Evolutionary conservation across 2,888 invertebrate species (phyloP), one percentile per base, ranked within the genome.

Genomic region (Latrodectus hesperus): DNA sequence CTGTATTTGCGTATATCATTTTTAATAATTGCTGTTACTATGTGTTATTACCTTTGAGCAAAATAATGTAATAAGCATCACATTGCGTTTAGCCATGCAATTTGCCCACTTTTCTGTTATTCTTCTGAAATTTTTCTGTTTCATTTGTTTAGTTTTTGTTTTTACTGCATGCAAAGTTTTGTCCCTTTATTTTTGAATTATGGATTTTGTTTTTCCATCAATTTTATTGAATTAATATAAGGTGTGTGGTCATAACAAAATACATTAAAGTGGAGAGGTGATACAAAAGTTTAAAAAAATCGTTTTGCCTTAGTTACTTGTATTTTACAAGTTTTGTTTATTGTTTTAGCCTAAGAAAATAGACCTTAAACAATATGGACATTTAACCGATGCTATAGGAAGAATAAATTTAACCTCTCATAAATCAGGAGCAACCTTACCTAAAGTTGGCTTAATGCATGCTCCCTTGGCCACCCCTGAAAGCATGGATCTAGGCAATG

Each of bases 361-460:
- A 92, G 97, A 97, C 92, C 94, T 97, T 94, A 96, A 96, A 92
- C 96, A 97, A 92, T 97, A 96, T 92, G 95, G 96, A 75, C 95
- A 96, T 93, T 96, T 97, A 88, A 96, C 96, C 91, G 96, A 97
- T 92, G 97, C 96, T 9, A 94, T 97, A 73, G 94, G 90, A 70
- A 91, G 91, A 89, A 89, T 91, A 79, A 91, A 90, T 94, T 93
- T 93, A 94, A 91, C 93, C 94, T 85, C 89, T 80, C 88, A 88
- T 68, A 88, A 88, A 72, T 72, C 81, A 16, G 88, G 89, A 79
- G 89, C 84, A 67, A 89, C 89, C 17, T 91, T 93, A 91, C 91
- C 92, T 64, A 91, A 91, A 90, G 88, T 89, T 75, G 89, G 89
- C 55, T 77, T 90, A 60, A 71, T 95, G 90, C 94, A 95, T 92